Conservation (phyloP, 2,888 invertebrate species). For the Pinctada fucata region DNA sequence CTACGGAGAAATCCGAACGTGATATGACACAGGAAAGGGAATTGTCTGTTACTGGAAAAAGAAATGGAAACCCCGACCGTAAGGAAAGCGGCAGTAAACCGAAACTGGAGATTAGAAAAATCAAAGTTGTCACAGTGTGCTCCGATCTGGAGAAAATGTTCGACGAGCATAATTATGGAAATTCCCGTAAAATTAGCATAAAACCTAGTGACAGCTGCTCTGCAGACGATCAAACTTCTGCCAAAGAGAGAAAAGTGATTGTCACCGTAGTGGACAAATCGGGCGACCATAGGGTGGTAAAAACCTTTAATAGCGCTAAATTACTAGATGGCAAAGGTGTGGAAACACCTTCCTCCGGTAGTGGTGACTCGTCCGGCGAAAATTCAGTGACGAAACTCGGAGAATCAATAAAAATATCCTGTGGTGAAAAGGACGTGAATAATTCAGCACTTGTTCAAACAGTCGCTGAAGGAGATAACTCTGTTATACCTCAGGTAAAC, state of each 20-base stretch:
- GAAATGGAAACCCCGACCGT: background rate
- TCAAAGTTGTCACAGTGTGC: slow-evolving; percentile 34
- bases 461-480: slow-evolving; percentile 9
- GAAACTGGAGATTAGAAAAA: slow-evolving; percentile 19
- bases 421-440: slow-evolving; percentile 1
- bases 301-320: slow-evolving; percentile 29
- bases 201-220: slow-evolving; percentile 28
- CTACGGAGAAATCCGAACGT: slow-evolving; percentile 27
- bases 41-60: background rate
- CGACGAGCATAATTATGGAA: slow-evolving; percentile 64
- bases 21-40: slow-evolving; percentile 1
- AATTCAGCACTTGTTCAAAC: background rate
- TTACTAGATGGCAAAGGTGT: background rate
- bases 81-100: slow-evolving; percentile 16
- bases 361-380: background rate
- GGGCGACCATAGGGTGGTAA: slow-evolving; percentile 35
- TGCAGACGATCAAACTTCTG: slow-evolving; percentile 22
- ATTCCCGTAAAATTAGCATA: slow-evolving; percentile 41
- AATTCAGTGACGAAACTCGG: background rate
- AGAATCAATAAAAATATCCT: slow-evolving; percentile 8
- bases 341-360: background rate
- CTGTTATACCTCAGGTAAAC: background rate
- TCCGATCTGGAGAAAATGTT: slow-evolving; percentile 61
- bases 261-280: slow-evolving; percentile 39
- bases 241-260: slow-evolving; percentile 36